Base-by-base conservation (phyloP, 2,113 vertebrate genomes). In the Triplophysa tibetana region DNA sequence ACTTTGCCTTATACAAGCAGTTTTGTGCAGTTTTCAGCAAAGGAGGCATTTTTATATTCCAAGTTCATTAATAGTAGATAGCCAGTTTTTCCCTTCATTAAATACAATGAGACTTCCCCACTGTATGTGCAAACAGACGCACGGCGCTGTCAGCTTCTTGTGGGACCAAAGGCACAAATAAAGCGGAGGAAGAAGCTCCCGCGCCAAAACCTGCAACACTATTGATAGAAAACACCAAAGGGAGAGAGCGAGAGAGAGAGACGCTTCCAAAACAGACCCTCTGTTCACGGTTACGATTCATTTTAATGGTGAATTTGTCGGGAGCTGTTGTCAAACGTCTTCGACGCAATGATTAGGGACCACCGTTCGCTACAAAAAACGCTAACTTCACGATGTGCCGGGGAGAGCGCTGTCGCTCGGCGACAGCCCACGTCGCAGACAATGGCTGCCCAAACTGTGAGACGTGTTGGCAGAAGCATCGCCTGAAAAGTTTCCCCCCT, bases 221-320 rank as follows among this genome's bases (percentile, higher is more conserved):
- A 79, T 50, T 67, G 83, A 88, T 85, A 87, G 81, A 78, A 88
- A 84, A 88, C 74, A 79, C 84, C 86, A 84, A 82, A 83, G 75
- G 86, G 79, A 72, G 70, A 50, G 12, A 54, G 48, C 12, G 38
- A 45, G 43, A 11, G 43, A 45, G 68, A 4, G 43, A 63, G 76
- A 33, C 38, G 78, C 70, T 86, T 89, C 88, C 87, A 88, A 87
- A 89, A 88, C 85, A 87, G 56, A 86, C 75, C 62, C 48, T 81
- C 81, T 86, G 78, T 83, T 85, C 84, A 87, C 83, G 75, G 84
- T 89, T 88, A 88, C 85, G 80, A 85, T 91, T 90, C 87, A 91
- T 93, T 93, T 93, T 91, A 92, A 93, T 92, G 91, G 92, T 86
- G 90, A 92, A 93, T 92, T 91, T 91, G 90, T 88, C 80, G 68